Conservation (phyloP, 2,888 invertebrate genomes). For the Zygaena filipendulae region DNA sequence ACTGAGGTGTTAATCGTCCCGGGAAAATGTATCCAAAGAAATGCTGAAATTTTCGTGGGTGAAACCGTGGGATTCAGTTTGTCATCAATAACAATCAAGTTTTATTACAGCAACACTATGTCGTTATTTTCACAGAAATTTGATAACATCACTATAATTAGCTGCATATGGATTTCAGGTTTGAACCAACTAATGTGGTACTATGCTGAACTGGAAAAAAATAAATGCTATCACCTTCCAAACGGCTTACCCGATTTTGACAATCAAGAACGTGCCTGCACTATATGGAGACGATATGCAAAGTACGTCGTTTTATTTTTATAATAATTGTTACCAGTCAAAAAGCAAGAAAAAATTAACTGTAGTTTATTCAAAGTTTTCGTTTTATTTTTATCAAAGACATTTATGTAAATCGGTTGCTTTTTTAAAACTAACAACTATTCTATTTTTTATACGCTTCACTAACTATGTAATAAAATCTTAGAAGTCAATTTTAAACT, state of each 20-base stretch:
- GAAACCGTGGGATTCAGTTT: too few species aligned
- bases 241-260: slow-evolving; percentile 85
- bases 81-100: too few species aligned
- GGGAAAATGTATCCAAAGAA: too few species aligned
- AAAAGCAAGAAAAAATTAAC: background rate
- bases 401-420: background rate
- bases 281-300: slow-evolving; percentile 89
- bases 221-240: slow-evolving; percentile 82
- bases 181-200: slow-evolving; percentile 94
- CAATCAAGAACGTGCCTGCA: slow-evolving; percentile 83
- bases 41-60: too few species aligned
- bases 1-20: too few species aligned
- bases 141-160: too few species aligned
- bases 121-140: too few species aligned
- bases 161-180: slow-evolving; percentile 60
- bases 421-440: too few species aligned
- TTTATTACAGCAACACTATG: too few species aligned
- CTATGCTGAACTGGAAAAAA: slow-evolving; percentile 89
- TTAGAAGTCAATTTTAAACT: too few species aligned
- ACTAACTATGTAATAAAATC: too few species aligned
- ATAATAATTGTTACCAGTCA: background rate
- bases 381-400: background rate
- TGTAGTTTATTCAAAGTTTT: background rate
- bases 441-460: too few species aligned
- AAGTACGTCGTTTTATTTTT: slow-evolving; percentile 68